A percentile compares a stretch with the other conserved stretches of the same genome.
Evolutionary conservation across 1,140 invertebrate genomes (phyloP).

Genomic region (Brachionus rotundiformis): DNA sequence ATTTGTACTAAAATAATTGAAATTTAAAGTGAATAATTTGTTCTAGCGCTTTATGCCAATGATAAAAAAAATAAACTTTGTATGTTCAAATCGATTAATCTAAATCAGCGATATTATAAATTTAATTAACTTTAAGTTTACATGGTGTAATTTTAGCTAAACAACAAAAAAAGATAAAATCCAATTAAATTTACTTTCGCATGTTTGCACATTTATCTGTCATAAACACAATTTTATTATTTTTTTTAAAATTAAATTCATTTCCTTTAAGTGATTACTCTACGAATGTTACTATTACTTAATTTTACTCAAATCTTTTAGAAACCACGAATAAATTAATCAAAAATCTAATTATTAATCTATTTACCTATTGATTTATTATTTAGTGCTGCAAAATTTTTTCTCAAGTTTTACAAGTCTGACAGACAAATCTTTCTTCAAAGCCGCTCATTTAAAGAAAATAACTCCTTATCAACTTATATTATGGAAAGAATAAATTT

Average conservation of each 20-base stretch:
- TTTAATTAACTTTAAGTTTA: conserved; percentile 4
- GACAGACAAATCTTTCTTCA: too few species aligned
- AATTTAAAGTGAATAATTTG: conserved; percentile 14
- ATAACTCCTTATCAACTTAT: too few species aligned
- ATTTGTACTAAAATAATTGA: conserved; percentile 11
- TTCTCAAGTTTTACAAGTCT: too few species aligned
- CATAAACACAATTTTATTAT: neutral
- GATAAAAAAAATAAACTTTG: neutral
- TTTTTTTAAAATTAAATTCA: neutral
- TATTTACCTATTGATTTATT: too few species aligned
- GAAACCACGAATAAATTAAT: too few species aligned
- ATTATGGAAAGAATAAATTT: too few species aligned
- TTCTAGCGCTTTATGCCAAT: neutral
- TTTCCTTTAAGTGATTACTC: neutral
- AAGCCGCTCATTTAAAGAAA: too few species aligned
- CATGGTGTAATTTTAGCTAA: neutral
- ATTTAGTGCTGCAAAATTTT: too few species aligned
- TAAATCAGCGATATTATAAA: neutral
- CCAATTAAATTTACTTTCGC: neutral
- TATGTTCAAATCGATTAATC: conserved; percentile 5
- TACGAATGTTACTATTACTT: too few species aligned
- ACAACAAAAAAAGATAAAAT: neutral
- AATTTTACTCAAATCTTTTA: too few species aligned
- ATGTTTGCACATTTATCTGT: conserved; percentile 6
- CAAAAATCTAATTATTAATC: too few species aligned